Evolutionary conservation across 2,113 vertebrate species (phyloP), one percentile per base, ranked within the genome.

Genomic region (Odocoileus virginianus): DNA sequence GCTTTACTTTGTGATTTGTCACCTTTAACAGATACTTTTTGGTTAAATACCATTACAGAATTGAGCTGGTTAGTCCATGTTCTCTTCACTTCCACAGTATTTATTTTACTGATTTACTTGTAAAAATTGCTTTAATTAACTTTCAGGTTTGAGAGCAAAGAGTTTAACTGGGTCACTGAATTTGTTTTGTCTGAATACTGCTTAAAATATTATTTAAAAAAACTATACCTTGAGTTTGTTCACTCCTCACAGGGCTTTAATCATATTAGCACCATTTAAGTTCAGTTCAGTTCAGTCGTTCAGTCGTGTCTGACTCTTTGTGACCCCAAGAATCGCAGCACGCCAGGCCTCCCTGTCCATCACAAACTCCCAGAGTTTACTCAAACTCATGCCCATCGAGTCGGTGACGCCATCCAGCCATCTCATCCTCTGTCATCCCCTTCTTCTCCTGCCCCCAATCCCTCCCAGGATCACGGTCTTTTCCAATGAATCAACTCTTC

Each of bases 111-210:
- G 54, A 91, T 85, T 91, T 92, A 45, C 6, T 50, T 94, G 8
- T 83, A 92, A 96, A 89, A 89, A 86, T 95, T 94, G 30, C 28
- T 96, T 89, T 97, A 47, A 71, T 36, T 97, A 74, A 92, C 89
- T 96, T 96, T 95, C 84, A 94, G 54, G 71, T 92, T 94, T 92
- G 30, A 95, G 60, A 96, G 84, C 28, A 64, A 76, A 87, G 23
- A 94, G 30, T 89, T 95, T 96, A 86, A 82, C 55, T 90, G 16
- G 17, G 33, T 13, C 21, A 89, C 83, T 95, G 60, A 71, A 89
- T 94, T 87, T 89, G 25, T 82, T 92, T 96, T 55, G 27, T 81
- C 30, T 76, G n/a, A 89, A 87, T 89, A 87, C 21, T 95, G 47
- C 81, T 94, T 94, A 60, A 47, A 61, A 91, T 91, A 85, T 55